Evolutionary conservation across 2,797 vertebrate species (phyloP).

Genomic region (Ptychobarbus kaznakovi): DNA sequence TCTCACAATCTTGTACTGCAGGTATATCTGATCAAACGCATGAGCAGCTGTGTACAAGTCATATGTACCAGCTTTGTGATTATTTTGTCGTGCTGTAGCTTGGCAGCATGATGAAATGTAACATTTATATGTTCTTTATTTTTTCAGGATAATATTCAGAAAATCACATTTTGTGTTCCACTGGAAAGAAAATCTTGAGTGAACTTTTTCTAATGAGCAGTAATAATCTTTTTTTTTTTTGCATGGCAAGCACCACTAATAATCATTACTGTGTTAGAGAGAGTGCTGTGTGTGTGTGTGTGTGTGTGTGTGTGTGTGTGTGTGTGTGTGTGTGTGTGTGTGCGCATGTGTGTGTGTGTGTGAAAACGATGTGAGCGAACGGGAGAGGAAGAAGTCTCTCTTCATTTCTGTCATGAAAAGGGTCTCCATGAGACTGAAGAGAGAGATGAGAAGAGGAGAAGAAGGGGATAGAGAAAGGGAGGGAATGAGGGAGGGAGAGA

Average conservation of each 20-base stretch:
- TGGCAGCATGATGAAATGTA: not conserved
- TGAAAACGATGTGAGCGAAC: slow-evolving; percentile 49
- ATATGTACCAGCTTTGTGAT: not conserved
- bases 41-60: too few species aligned
- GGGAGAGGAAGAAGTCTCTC: slow-evolving; percentile 60
- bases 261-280: slow-evolving; percentile 17
- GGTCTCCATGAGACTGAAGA: slow-evolving; percentile 53
- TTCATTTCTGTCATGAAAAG: slow-evolving; percentile 59
- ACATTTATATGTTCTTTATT: not conserved
- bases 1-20: too few species aligned
- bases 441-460: slow-evolving; percentile 44
- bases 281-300: slow-evolving; percentile 4
- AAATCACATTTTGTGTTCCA: not conserved
- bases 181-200: not conserved
- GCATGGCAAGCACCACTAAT: not conserved
- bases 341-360: not conserved
- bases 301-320: slow-evolving; percentile 15
- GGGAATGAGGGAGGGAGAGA: slow-evolving; percentile 33
- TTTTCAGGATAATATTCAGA: not conserved
- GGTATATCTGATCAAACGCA: too few species aligned
- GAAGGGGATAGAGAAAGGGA: slow-evolving; percentile 40
- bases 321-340: slow-evolving; percentile 22
- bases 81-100: not conserved
- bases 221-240: not conserved
- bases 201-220: not conserved